Evolutionary conservation across 2,113 vertebrate genomes (phyloP).

Genomic region (Tricholaema leucomelas): DNA sequence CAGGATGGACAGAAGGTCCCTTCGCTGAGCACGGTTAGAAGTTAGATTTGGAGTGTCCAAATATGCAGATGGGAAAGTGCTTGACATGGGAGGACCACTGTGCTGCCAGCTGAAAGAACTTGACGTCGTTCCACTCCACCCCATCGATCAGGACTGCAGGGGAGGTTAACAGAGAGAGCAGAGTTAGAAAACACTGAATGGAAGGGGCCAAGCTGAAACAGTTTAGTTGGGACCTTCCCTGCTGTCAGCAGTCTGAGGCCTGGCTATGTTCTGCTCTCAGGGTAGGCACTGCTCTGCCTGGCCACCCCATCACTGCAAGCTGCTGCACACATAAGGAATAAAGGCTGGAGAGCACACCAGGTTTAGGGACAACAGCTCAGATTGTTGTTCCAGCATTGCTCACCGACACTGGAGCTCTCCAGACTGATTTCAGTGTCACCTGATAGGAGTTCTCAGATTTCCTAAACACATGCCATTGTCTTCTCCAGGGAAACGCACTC

Average conservation of each 20-base stretch:
- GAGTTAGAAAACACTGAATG: background rate
- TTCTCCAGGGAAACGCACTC: background rate
- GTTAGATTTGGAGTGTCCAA: conserved; percentile 90
- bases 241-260: background rate
- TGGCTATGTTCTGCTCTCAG: background rate
- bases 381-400: background rate
- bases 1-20: background rate
- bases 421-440: background rate
- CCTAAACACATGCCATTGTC: background rate
- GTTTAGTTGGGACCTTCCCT: background rate
- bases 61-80: conserved; percentile 96
- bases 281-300: background rate
- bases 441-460: background rate
- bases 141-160: conserved; percentile 91
- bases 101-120: conserved; percentile 98
- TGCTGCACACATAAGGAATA: rapidly evolving
- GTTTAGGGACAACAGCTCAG: background rate
- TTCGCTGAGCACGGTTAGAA: conserved; percentile 74
- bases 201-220: background rate
- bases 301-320: background rate
- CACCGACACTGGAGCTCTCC: background rate
- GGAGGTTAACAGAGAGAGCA: background rate
- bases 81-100: conserved; percentile 99
- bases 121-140: conserved; percentile 97
- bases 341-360: background rate